Conservation (phyloP, 2,113 vertebrate genomes). For the Eulacestoma nigropectus region DNA sequence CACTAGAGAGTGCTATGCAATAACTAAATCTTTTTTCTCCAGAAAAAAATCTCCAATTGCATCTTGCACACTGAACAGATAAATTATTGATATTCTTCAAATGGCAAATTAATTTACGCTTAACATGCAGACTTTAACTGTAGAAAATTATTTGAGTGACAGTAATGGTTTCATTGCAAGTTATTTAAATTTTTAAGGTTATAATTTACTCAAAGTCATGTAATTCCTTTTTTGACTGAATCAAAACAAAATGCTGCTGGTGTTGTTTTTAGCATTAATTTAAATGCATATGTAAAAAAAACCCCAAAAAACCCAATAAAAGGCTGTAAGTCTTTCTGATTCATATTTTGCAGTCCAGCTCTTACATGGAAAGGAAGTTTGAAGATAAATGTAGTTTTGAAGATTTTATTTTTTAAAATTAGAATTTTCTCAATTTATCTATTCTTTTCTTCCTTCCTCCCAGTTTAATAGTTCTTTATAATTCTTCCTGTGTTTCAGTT, state of each 20-base stretch:
- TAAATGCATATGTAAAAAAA: background rate
- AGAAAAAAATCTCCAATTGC: background rate
- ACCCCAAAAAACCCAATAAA: too few species aligned
- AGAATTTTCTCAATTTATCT: background rate
- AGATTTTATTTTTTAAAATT: background rate
- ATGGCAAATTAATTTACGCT: slow-evolving; percentile 58
- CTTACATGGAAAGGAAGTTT: background rate
- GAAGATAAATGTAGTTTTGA: background rate
- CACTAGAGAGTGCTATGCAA: slow-evolving; percentile 67
- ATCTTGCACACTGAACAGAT: slow-evolving; percentile 39
- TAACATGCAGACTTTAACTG: slow-evolving; percentile 61
- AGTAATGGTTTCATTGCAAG: slow-evolving; percentile 68
- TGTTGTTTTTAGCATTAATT: slow-evolving; percentile 58
- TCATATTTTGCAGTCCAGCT: background rate
- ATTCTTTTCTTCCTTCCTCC: background rate
- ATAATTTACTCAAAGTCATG: slow-evolving; percentile 61
- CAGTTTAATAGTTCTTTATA: background rate
- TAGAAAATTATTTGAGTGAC: slow-evolving; percentile 64
- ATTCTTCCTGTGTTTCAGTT: background rate
- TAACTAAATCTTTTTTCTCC: background rate
- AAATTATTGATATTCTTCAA: slow-evolving; percentile 66
- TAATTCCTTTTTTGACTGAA: slow-evolving; percentile 58
- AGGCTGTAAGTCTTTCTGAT: background rate
- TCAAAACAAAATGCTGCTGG: slow-evolving; percentile 59
- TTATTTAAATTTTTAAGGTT: slow-evolving; percentile 67